phyloP scores from a whole-genome alignment of 2,113 vertebrate genomes.

The Heliornis fulica region DNA sequence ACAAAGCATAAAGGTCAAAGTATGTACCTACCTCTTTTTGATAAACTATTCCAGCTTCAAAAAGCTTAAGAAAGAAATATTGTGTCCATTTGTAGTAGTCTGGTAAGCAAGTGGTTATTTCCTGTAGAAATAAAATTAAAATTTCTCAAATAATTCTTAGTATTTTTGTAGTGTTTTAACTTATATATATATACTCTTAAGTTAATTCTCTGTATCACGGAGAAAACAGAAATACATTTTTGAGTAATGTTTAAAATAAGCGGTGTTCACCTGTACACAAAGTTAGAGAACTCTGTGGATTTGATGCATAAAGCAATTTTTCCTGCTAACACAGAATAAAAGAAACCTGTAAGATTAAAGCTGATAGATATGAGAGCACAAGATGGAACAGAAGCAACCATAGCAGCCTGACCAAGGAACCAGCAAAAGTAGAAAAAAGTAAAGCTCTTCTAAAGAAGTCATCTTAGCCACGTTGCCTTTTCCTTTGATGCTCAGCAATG shows the following conservation, averaged over 20 bases:
- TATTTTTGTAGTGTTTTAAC: not conserved
- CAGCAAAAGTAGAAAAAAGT: not conserved
- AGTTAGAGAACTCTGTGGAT: not conserved
- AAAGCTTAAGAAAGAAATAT: conserved; percentile 92
- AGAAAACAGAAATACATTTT: not conserved
- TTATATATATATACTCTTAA: not conserved
- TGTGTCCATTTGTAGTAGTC: conserved; percentile 98
- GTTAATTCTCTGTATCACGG: too few species aligned
- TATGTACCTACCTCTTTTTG: conserved; percentile 89
- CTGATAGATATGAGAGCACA: not conserved
- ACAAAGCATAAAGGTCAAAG: not conserved
- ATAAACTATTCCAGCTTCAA: conserved; percentile 89
- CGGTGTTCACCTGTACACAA: not conserved
- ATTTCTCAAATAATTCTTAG: not conserved
- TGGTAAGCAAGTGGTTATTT: conserved; percentile 90
- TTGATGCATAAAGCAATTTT: not conserved
- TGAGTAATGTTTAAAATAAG: not conserved
- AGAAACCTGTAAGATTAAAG: not conserved
- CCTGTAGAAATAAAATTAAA: conserved; percentile 74
- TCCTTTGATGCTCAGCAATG: not conserved
- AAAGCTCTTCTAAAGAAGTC: not conserved
- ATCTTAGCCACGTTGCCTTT: not conserved
- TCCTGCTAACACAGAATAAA: not conserved
- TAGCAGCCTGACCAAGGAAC: not conserved
- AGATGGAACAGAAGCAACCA: not conserved